phyloP scores from a whole-genome alignment of 2,797 vertebrate genomes.

The Amazona finschi region DNA sequence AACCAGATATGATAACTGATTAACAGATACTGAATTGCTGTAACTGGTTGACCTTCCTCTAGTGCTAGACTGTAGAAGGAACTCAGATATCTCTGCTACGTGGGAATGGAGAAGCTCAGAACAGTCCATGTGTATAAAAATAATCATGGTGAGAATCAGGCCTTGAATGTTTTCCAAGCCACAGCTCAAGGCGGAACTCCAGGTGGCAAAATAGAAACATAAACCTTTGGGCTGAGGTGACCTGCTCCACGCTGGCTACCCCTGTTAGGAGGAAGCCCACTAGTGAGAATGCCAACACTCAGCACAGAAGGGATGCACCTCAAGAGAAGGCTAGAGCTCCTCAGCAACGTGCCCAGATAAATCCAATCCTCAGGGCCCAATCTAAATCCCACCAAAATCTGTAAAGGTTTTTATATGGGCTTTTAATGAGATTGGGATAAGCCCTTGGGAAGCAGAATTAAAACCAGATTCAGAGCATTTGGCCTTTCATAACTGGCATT shows the following conservation, averaged over 20 bases:
- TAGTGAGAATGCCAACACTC: neutral
- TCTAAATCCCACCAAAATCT: neutral
- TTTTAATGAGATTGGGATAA: constrained; percentile 23
- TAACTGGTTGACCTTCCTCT: neutral
- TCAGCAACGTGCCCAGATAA: neutral
- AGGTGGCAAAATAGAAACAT: neutral
- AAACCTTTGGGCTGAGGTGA: no score
- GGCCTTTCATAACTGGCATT: constrained; percentile 15
- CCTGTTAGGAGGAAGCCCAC: neutral
- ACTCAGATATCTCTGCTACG: neutral
- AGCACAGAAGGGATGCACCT: neutral
- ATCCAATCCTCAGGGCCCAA: neutral
- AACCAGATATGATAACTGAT: neutral
- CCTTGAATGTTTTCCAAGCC: neutral
- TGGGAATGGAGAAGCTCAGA: neutral
- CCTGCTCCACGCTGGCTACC: no score
- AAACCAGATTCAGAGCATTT: constrained; percentile 19
- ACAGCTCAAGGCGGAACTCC: neutral
- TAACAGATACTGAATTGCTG: neutral
- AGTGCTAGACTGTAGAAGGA: neutral
- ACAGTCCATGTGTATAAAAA: neutral
- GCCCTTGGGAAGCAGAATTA: constrained; percentile 8
- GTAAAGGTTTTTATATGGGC: neutral
- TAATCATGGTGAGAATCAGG: neutral
- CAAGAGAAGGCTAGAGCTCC: neutral